Conservation (phyloP, 1,140 invertebrate species). For the Pseudoatta argentina region DNA sequence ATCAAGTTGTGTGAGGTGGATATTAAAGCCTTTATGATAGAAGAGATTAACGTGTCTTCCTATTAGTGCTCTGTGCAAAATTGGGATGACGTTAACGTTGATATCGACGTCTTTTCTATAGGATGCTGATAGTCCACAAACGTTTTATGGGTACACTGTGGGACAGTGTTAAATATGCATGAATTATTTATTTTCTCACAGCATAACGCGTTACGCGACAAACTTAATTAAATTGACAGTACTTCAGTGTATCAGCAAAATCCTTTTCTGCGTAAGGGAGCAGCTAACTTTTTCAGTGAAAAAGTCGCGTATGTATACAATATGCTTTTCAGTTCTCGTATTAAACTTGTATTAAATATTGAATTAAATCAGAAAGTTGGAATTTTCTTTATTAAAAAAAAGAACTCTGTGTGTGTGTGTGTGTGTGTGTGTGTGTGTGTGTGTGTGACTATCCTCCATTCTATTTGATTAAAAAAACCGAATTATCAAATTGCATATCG, state of each 20-base stretch:
- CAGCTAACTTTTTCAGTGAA: background rate
- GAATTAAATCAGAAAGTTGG: background rate
- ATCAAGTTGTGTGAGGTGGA: conserved; percentile 12
- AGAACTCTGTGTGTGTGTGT: too few species aligned
- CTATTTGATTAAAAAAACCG: background rate
- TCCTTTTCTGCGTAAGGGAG: background rate
- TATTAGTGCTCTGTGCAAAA: conserved; percentile 35
- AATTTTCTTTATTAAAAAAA: background rate
- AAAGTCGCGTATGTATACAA: background rate
- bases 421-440: too few species aligned
- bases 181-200: conserved; percentile 31
- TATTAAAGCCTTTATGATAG: conserved; percentile 18
- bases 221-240: conserved; percentile 12
- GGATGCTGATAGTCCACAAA: background rate
- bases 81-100: conserved; percentile 16
- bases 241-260: background rate
- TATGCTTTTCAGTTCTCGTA: background rate
- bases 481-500: background rate
- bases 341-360: background rate
- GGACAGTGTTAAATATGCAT: conserved; percentile 16
- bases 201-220: background rate
- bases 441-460: too few species aligned
- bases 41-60: conserved; percentile 39
- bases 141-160: background rate
- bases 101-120: conserved; percentile 29